These are phyloP conservation scores for Calosoma granatense DNA, from an alignment of 1,140 invertebrate species.

Conservation along the genomic window DNA sequence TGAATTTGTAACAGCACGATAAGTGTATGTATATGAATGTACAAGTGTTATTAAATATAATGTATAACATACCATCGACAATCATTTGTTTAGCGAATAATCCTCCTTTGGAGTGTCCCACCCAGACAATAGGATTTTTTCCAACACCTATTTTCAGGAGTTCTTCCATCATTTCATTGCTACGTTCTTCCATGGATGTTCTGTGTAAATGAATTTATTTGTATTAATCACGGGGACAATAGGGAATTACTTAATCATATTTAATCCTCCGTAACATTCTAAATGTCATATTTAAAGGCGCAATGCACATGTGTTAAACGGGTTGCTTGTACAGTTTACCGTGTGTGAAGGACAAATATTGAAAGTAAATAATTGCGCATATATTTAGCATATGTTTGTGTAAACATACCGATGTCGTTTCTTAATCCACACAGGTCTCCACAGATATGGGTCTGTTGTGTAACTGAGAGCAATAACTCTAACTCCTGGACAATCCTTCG, in stretches of 20 bases:
- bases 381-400: no score
- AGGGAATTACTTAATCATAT: slow-evolving; percentile 2
- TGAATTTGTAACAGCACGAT: slow-evolving; percentile 1
- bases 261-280: no score
- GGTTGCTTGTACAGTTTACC: no score
- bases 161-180: slow-evolving; percentile 53
- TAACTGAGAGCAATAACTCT: slow-evolving; percentile 60
- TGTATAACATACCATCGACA: slow-evolving; percentile 37
- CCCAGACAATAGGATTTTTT: slow-evolving; percentile 53
- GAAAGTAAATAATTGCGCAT: no score
- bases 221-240: no score
- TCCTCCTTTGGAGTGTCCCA: slow-evolving; percentile 61
- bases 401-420: slow-evolving; percentile 51
- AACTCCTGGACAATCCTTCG: slow-evolving; percentile 50
- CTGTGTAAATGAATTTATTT: slow-evolving; percentile 34
- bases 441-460: slow-evolving; percentile 55
- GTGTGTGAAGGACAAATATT: no score
- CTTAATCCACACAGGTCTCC: slow-evolving; percentile 56
- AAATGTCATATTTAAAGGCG: no score
- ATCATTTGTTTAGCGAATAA: slow-evolving; percentile 61
- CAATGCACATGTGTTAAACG: no score
- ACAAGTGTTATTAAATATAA: neutral
- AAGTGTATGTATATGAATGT: neutral
- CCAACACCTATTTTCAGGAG: slow-evolving; percentile 48
- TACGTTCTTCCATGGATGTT: slow-evolving; percentile 44